These are phyloP conservation scores for Eilema sororculum DNA, from an alignment of 2,888 invertebrate genomes.

Conservation along the genomic window DNA sequence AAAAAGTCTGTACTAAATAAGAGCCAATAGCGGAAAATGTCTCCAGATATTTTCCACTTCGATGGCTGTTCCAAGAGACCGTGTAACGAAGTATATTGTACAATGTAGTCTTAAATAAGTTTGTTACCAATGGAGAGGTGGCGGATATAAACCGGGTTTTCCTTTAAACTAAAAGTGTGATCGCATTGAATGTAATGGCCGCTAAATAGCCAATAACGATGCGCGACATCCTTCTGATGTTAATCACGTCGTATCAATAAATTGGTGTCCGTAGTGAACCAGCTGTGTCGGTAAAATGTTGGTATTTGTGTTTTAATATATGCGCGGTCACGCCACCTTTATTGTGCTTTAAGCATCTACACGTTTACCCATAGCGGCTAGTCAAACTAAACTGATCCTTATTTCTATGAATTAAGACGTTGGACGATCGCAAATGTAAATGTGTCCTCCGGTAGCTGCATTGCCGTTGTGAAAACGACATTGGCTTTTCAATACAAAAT, in stretches of 20 bases:
- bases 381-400: constrained; percentile 40
- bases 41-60: constrained; percentile 13
- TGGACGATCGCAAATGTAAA: constrained; percentile 27
- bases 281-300: constrained; percentile 62
- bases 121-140: constrained; percentile 13
- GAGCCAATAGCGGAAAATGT: constrained; percentile 13
- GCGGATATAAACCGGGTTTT: constrained; percentile 11
- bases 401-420: constrained; percentile 37
- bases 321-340: constrained; percentile 71
- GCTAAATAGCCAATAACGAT: constrained; percentile 51
- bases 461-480: constrained; percentile 61
- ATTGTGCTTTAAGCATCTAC: constrained; percentile 65
- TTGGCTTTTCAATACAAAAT: constrained; percentile 62
- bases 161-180: constrained; percentile 28
- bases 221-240: constrained; percentile 52
- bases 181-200: constrained; percentile 50
- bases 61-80: not conserved
- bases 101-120: constrained; percentile 11
- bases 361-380: constrained; percentile 30
- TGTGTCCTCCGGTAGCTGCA: constrained; percentile 55
- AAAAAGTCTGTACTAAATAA: constrained; percentile 12
- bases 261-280: constrained; percentile 61
- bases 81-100: constrained; percentile 10
- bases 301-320: constrained; percentile 62
- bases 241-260: constrained; percentile 68